Percentiles rank a stretch among this genome's conserved stretches.
Conservation (phyloP, 1,140 invertebrate species). For the Atopsyche davidsoni region DNA sequence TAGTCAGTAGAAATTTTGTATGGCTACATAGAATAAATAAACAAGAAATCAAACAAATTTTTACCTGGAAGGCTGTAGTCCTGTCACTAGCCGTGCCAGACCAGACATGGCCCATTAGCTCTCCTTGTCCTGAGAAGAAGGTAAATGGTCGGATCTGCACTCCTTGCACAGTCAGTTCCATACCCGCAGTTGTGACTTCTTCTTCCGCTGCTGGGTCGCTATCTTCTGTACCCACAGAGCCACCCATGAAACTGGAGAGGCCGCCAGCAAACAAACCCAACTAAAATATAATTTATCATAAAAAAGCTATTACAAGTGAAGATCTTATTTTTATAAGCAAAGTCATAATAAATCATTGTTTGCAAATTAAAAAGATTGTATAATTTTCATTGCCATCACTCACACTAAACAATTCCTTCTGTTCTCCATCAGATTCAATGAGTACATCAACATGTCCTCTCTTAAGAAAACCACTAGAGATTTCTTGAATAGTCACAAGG, state of each 20-base stretch:
- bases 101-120: constrained; percentile 88
- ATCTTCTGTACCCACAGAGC: constrained; percentile 40
- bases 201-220: constrained; percentile 46
- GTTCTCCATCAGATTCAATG: constrained; percentile 48
- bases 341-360: too few relatives aligned
- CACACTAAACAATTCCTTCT: constrained; percentile 49
- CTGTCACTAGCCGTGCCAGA: constrained; percentile 74
- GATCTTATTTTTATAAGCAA: neutral
- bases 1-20: too few relatives aligned
- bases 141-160: constrained; percentile 74
- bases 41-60: neutral
- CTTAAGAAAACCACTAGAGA: constrained; percentile 66
- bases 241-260: constrained; percentile 59
- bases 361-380: neutral
- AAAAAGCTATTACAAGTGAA: constrained; percentile 1
- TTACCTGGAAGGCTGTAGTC: constrained; percentile 74
- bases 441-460: constrained; percentile 68
- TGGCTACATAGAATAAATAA: too few relatives aligned
- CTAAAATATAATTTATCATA: constrained; percentile 41
- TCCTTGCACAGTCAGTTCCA: constrained; percentile 74
- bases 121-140: constrained; percentile 78
- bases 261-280: constrained; percentile 78
- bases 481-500: constrained; percentile 69
- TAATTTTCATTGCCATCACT: too few relatives aligned
- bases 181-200: constrained; percentile 70